Base-by-base conservation (phyloP, 1,140 invertebrate genomes). In the Halyomorpha halys region DNA sequence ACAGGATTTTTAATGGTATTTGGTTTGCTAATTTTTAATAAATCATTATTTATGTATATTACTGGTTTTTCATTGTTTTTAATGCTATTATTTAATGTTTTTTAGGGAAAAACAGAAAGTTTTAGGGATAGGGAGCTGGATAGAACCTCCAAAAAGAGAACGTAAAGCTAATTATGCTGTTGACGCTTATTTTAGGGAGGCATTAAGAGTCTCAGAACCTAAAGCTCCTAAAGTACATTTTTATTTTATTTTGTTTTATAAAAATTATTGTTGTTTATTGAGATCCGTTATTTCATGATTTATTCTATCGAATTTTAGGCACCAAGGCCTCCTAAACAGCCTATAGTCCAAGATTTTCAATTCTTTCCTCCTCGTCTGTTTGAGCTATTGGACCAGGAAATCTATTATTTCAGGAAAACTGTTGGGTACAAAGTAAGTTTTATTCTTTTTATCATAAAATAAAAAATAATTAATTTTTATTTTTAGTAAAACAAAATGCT, bases 91-190 rank as follows among this genome's bases (percentile, higher is more conserved):
- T 47, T 15, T 3, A 44, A 34, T 63, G n/a, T 65, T 65, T 63
- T 67, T 51, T 72, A 81, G 91, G 65, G 90, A 93, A 70, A 94
- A 94, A 71, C 90, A 93, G 68, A 93, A 93, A 73, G 80, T 87
- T 16, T 80, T 89, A 64, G 86, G 88, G 0, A 78, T 94, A 19
- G 89, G 89, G 47, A 88, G 85, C 69, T 99, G 97, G 97, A 99
- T 99, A 72, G 96, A 99, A 73, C 97, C 97, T 0, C 97, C 97
- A 0, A 99, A 99, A 76, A 81, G 97, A 70, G 97, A 99, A 75
- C 81, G 95, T 61, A 99, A 98, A 78, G 96, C 97, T 0, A 99
- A 99, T 76, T 99, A 99, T 77, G 95, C 97, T 5, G 96, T 99
- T 0, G 96, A 98, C 76, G 94, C 94, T 0, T 98, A 98, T 77